Percentiles rank a stretch among this genome's conserved stretches.
Conservation (phyloP, 2,888 invertebrate genomes). For the Auanema freiburgensis region DNA sequence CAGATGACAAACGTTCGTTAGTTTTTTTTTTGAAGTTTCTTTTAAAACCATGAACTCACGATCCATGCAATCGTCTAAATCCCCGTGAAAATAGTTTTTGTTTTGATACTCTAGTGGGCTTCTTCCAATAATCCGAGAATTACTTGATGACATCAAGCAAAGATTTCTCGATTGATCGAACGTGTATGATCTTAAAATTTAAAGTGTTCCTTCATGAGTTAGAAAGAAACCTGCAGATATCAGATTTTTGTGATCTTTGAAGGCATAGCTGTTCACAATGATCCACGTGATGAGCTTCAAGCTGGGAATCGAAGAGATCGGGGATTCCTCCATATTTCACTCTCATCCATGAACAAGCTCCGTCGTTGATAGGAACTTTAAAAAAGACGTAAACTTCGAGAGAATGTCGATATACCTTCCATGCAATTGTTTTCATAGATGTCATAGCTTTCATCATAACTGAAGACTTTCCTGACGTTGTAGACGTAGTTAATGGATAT, state of each 20-base stretch:
- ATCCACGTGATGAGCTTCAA: slow-evolving; percentile 19
- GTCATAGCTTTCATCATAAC: slow-evolving; percentile 31
- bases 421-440: slow-evolving; percentile 53
- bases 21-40: neutral
- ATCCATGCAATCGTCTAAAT: slow-evolving; percentile 55
- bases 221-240: slow-evolving; percentile 31
- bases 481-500: slow-evolving; percentile 50
- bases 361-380: slow-evolving; percentile 18
- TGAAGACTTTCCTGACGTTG: slow-evolving; percentile 40
- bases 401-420: slow-evolving; percentile 38
- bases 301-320: slow-evolving; percentile 25
- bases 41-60: slow-evolving; percentile 34
- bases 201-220: neutral
- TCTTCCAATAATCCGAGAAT: slow-evolving; percentile 39
- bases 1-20: no score
- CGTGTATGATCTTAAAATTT: slow-evolving; percentile 43
- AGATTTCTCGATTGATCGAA: slow-evolving; percentile 34
- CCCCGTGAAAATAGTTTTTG: slow-evolving; percentile 43
- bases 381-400: slow-evolving; percentile 4
- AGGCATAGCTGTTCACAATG: slow-evolving; percentile 37
- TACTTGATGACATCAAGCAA: slow-evolving; percentile 39
- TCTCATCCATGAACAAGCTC: slow-evolving; percentile 34
- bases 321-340: slow-evolving; percentile 30
- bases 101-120: slow-evolving; percentile 43
- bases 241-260: slow-evolving; percentile 20